Percentiles rank a stretch among this genome's conserved stretches.
Conservation (phyloP, 1,140 invertebrate species). For the Drosophila arizonae region DNA sequence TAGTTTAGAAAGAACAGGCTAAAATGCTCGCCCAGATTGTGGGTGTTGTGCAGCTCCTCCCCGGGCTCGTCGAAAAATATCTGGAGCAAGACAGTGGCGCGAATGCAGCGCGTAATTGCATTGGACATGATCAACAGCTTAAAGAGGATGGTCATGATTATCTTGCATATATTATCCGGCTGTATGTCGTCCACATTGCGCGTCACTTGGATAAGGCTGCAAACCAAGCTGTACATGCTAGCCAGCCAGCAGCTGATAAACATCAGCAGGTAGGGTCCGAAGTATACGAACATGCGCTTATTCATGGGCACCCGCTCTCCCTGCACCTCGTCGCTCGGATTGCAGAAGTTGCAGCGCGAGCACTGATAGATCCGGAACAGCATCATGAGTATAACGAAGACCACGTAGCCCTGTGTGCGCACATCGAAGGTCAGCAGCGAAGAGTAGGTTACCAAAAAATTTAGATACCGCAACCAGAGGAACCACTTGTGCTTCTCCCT, state of each 20-base stretch:
- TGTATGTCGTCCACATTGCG: too few relatives aligned
- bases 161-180: neutral
- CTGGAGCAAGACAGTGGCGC: neutral
- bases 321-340: neutral
- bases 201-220: neutral
- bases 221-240: neutral
- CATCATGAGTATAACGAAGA: neutral
- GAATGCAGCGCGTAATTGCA: neutral
- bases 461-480: neutral
- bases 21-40: constrained; percentile 46
- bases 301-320: neutral
- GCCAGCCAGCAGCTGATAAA: constrained; percentile 19
- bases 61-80: neutral
- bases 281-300: neutral
- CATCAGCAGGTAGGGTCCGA: constrained; percentile 15
- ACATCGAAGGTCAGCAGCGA: constrained; percentile 3
- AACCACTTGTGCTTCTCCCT: neutral
- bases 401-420: neutral
- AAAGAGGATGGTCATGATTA: constrained; percentile 12
- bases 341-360: constrained; percentile 19
- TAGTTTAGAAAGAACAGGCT: constrained; percentile 24
- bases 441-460: constrained; percentile 1
- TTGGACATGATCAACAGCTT: constrained; percentile 36
- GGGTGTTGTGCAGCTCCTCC: neutral
- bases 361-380: constrained; percentile 2